Conservation (phyloP, 1,140 invertebrate species). For the Meloidogyne hapla region DNA sequence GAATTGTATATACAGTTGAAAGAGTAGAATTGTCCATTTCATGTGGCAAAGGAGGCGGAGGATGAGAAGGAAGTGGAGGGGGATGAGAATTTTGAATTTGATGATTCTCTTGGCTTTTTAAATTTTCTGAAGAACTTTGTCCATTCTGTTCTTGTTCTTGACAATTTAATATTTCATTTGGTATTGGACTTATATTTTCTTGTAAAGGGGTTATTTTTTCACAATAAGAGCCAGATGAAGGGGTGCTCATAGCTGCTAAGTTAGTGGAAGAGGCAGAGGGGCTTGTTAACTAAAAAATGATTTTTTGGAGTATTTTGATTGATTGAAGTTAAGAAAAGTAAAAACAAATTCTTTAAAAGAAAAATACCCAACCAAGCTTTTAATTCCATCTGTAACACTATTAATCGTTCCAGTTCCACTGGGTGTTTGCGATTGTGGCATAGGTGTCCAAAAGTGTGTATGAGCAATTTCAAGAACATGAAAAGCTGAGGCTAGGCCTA, state of each 20-base stretch:
- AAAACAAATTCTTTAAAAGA: no score
- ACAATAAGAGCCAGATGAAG: background rate
- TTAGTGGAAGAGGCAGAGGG: conserved; percentile 14
- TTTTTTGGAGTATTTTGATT: background rate
- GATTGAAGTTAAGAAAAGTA: background rate
- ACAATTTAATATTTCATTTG: background rate
- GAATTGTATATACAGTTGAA: conserved; percentile 6
- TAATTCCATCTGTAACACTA: background rate
- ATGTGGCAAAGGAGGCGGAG: conserved; percentile 2
- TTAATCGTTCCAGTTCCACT: conserved; percentile 16
- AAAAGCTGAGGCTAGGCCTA: conserved; percentile 82
- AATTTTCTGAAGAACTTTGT: no score
- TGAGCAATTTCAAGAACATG: conserved; percentile 89
- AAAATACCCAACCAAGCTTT: conserved; percentile 21
- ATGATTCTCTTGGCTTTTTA: conserved; percentile 1
- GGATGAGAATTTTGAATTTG: conserved; percentile 27
- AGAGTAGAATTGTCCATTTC: background rate
- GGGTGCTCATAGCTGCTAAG: conserved; percentile 8
- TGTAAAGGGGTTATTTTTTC: background rate
- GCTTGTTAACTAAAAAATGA: background rate
- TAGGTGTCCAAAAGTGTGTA: conserved; percentile 85
- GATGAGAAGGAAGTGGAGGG: conserved; percentile 44
- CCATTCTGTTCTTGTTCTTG: no score
- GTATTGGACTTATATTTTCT: background rate
- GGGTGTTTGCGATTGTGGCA: conserved; percentile 50